Conservation (phyloP, 2,888 invertebrate genomes). For the Nysson spinosus region DNA sequence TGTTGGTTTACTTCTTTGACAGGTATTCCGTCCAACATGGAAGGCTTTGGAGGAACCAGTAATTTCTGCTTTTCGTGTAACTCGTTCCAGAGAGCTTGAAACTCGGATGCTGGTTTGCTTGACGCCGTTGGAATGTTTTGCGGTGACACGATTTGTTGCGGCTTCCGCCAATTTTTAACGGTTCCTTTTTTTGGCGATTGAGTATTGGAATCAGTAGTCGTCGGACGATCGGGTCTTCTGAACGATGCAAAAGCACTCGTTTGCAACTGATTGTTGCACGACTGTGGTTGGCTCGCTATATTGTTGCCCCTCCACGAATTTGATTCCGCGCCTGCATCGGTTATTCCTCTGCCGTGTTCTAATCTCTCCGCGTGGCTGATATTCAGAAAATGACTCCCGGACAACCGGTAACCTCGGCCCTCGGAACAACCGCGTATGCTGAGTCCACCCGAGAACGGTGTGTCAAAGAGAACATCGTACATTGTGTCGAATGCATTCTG, state of each 20-base stretch:
- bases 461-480: constrained; percentile 91
- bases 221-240: constrained; percentile 33
- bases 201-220: too few species aligned
- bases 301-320: constrained; percentile 31
- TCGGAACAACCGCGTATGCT: constrained; percentile 77
- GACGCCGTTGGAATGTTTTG: constrained; percentile 9
- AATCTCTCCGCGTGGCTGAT: constrained; percentile 80
- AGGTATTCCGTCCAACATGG: too few species aligned
- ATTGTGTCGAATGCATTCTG: constrained; percentile 81
- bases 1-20: too few species aligned
- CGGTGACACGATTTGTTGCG: background rate
- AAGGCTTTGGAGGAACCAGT: background rate
- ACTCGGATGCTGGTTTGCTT: constrained; percentile 64
- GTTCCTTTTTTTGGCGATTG: constrained; percentile 20
- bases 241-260: constrained; percentile 56
- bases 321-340: constrained; percentile 11
- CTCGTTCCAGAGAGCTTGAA: constrained; percentile 75
- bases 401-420: constrained; percentile 79
- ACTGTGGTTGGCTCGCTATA: constrained; percentile 11
- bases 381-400: constrained; percentile 80
- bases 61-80: constrained; percentile 69
- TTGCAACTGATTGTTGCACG: constrained; percentile 37
- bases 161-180: too few species aligned
- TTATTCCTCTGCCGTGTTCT: constrained; percentile 46
- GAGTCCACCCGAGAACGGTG: constrained; percentile 84